A percentile compares a stretch with the other conserved stretches of the same genome.
These are phyloP conservation scores for Lymantria monacha DNA, from an alignment of 2,888 invertebrate genomes.

Conservation along the genomic window DNA sequence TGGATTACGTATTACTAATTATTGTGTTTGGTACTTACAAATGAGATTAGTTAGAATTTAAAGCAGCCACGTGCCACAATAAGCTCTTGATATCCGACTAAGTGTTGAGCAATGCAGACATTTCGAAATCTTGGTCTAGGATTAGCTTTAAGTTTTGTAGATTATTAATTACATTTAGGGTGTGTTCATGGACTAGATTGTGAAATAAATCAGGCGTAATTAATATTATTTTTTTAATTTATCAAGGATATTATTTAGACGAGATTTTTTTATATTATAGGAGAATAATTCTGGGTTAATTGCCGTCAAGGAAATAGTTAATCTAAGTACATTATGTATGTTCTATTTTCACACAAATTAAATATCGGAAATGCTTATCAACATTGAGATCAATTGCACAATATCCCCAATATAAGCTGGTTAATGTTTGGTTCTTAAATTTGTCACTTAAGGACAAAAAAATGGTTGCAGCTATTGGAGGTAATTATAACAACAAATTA, in stretches of 20 bases:
- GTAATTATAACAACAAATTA: too few relatives aligned
- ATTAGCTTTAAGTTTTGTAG: slow-evolving; percentile 21
- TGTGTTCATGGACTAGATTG: slow-evolving; percentile 25
- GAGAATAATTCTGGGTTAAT: not conserved
- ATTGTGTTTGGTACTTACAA: slow-evolving; percentile 15
- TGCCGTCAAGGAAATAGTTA: not conserved
- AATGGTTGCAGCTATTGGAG: too few relatives aligned
- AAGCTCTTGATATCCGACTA: slow-evolving; percentile 10
- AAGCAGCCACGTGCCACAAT: slow-evolving; percentile 37
- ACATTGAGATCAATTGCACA: slow-evolving; percentile 1
- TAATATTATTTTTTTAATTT: too few relatives aligned
- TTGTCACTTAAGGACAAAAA: not conserved
- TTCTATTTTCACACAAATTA: not conserved
- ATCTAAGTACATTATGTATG: not conserved
- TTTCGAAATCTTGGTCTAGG: slow-evolving; percentile 23
- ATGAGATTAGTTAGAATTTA: slow-evolving; percentile 23
- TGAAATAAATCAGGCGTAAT: slow-evolving; percentile 13
- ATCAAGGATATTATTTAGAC: too few relatives aligned
- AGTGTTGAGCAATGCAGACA: slow-evolving; percentile 28
- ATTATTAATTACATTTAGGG: slow-evolving; percentile 30
- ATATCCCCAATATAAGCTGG: not conserved
- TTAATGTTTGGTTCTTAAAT: not conserved
- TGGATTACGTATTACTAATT: slow-evolving; percentile 17
- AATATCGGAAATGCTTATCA: not conserved
- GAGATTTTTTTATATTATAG: not conserved